Percentiles rank a stretch among this genome's conserved stretches.
These are phyloP conservation scores for Platycercus adscitus DNA, from an alignment of 2,113 vertebrate species.

Conservation along the genomic window DNA sequence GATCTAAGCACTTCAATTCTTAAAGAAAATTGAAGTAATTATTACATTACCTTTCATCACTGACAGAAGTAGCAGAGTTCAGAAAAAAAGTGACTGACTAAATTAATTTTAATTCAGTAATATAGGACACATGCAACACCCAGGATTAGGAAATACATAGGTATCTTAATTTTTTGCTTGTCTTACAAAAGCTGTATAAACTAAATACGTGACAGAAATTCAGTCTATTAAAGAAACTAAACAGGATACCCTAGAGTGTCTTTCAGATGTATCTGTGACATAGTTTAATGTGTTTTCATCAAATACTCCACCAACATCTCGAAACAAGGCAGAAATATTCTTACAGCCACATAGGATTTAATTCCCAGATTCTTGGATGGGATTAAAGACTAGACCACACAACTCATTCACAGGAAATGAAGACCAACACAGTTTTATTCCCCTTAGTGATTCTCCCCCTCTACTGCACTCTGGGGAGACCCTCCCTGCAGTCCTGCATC, in stretches of 20 bases:
- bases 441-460: neutral
- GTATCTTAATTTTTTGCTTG: neutral
- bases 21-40: conserved; percentile 40
- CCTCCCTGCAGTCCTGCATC: neutral
- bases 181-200: neutral
- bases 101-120: neutral
- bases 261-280: neutral
- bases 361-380: neutral
- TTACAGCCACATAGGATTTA: neutral
- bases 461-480: neutral
- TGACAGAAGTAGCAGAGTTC: neutral
- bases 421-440: neutral
- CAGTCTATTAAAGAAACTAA: neutral
- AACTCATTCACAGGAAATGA: neutral
- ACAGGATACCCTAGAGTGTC: neutral
- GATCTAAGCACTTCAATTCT: conserved; percentile 38
- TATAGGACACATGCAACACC: neutral
- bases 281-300: neutral
- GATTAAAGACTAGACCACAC: neutral
- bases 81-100: neutral
- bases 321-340: neutral
- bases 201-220: neutral
- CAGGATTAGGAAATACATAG: neutral
- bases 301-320: neutral
- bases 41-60: neutral